Evolutionary conservation across 2,797 vertebrate genomes (phyloP).

Genomic region (Poecile montanus): DNA sequence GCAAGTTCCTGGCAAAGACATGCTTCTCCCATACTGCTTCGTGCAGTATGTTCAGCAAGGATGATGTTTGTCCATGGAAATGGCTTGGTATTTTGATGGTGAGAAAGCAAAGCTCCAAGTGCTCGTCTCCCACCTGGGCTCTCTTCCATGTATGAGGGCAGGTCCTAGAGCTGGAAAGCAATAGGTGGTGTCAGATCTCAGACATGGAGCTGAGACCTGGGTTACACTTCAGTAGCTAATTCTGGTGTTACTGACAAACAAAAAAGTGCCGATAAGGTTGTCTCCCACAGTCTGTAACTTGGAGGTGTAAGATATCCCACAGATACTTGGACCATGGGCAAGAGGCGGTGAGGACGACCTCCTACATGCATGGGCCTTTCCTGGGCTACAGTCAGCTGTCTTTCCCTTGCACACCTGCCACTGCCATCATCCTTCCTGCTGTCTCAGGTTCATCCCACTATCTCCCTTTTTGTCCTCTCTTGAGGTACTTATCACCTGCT

Average conservation of each 20-base stretch:
- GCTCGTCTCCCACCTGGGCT: background rate
- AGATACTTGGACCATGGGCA: background rate
- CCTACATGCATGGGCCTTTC: background rate
- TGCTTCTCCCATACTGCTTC: background rate
- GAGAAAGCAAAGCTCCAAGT: background rate
- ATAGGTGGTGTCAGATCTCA: background rate
- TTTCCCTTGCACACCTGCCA: background rate
- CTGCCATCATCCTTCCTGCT: background rate
- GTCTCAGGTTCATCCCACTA: background rate
- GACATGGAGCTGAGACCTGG: background rate
- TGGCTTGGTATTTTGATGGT: background rate
- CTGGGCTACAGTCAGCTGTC: background rate
- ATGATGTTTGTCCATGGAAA: fast-evolving
- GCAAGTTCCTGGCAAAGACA: background rate
- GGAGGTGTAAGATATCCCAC: background rate
- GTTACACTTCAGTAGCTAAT: background rate
- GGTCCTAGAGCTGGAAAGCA: background rate
- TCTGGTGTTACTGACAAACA: background rate
- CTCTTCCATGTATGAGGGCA: background rate
- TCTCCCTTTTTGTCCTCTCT: background rate
- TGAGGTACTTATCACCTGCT: background rate
- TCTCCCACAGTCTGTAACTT: background rate
- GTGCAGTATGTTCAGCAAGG: background rate
- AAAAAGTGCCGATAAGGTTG: background rate
- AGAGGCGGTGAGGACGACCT: background rate